These are phyloP conservation scores for Fringilla coelebs DNA, from an alignment of 2,797 vertebrate genomes.

Conservation along the genomic window DNA sequence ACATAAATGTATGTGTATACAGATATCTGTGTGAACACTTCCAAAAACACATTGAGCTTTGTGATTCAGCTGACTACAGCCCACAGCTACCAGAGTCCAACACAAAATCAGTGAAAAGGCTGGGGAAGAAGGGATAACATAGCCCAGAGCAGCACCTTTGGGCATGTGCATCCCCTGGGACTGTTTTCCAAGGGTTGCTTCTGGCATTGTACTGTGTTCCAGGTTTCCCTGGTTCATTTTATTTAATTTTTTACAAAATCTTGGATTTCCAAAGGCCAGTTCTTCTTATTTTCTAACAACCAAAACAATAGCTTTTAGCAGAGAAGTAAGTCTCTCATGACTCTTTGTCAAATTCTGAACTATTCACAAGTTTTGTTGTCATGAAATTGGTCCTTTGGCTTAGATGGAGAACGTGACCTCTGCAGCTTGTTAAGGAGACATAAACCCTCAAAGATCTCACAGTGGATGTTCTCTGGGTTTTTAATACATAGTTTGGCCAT, in stretches of 20 bases:
- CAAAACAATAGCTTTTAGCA: background rate
- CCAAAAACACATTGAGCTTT: background rate
- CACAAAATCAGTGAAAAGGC: background rate
- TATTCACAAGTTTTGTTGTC: background rate
- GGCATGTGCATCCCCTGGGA: background rate
- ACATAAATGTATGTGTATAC: fast-evolving
- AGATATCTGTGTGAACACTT: background rate
- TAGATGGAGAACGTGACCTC: background rate
- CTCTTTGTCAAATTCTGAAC: background rate
- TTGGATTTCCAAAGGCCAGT: background rate
- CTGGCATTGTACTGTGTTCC: background rate
- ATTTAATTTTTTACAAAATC: background rate
- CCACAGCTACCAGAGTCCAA: background rate
- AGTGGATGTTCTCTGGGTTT: background rate
- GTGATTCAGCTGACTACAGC: background rate
- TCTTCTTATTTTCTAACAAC: background rate
- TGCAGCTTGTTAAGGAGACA: background rate
- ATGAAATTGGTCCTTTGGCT: background rate
- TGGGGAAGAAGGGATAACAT: background rate
- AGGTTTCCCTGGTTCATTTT: background rate
- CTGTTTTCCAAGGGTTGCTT: background rate
- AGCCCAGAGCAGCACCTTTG: background rate
- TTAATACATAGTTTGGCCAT: background rate
- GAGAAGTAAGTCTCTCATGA: background rate
- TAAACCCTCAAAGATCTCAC: background rate